Conservation (phyloP, 2,797 vertebrate genomes). For the Todus mexicanus region DNA sequence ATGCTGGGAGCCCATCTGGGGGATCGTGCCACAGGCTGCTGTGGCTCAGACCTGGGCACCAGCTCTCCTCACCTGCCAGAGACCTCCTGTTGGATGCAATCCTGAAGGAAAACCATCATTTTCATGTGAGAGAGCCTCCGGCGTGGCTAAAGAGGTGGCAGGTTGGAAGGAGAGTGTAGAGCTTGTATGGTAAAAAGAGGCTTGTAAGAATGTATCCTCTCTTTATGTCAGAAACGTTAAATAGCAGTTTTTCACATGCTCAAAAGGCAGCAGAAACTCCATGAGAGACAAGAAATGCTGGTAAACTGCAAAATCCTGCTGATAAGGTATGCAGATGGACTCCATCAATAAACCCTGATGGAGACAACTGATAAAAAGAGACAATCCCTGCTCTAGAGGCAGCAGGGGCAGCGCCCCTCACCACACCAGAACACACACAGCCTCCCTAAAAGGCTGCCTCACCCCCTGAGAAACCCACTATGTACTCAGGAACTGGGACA, state of each 20-base stretch:
- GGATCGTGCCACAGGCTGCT: accelerated
- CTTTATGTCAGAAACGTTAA: background rate
- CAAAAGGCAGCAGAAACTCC: background rate
- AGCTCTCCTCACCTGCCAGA: background rate
- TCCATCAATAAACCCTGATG: constrained; percentile 7
- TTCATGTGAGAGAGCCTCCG: background rate
- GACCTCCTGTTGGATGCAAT: background rate
- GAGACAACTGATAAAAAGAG: constrained; percentile 41
- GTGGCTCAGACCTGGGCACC: background rate
- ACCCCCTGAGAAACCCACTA: constrained; percentile 12
- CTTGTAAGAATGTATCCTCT: background rate
- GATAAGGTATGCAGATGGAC: constrained; percentile 33
- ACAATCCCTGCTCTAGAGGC: constrained; percentile 30
- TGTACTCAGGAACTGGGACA: background rate
- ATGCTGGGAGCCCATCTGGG: background rate
- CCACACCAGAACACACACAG: constrained; percentile 5
- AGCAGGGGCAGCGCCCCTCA: background rate
- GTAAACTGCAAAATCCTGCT: background rate
- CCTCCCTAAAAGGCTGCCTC: background rate
- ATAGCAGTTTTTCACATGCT: constrained; percentile 2
- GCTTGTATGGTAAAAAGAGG: background rate
- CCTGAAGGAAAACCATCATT: constrained; percentile 3
- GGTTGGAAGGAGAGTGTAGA: background rate
- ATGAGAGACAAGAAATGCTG: background rate
- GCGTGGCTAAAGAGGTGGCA: too few relatives aligned